phyloP scores from a whole-genome alignment of 2,797 vertebrate genomes.

The Nothura maculosa region DNA sequence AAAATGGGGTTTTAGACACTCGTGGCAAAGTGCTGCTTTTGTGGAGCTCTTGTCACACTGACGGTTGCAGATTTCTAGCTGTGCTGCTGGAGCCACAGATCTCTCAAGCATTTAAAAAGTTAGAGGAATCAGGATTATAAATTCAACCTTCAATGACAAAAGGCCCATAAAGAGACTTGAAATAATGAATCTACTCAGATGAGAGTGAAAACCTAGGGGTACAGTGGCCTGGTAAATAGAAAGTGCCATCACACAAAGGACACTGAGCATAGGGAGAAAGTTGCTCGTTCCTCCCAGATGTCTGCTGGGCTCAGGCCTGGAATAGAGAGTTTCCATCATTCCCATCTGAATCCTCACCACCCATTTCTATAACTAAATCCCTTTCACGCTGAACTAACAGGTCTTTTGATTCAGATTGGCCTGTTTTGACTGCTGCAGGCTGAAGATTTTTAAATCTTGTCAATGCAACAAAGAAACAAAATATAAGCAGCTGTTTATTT shows the following conservation, averaged over 20 bases:
- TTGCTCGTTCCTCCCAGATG: not conserved
- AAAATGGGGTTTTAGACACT: not conserved
- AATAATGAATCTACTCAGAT: not conserved
- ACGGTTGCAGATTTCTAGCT: not conserved
- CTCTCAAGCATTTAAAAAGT: not conserved
- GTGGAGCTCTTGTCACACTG: not conserved
- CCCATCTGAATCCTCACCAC: not conserved
- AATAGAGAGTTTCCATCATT: not conserved
- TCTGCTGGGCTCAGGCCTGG: not conserved
- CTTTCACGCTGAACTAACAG: not conserved
- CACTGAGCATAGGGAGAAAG: not conserved
- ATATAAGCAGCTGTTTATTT: conserved; percentile 33
- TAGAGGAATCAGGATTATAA: not conserved
- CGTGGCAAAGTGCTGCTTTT: not conserved
- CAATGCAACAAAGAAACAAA: conserved; percentile 39
- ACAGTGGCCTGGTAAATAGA: not conserved
- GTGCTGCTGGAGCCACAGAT: not conserved
- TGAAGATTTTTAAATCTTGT: conserved; percentile 28
- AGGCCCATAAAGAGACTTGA: not conserved
- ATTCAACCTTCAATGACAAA: not conserved
- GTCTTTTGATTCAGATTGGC: conserved; percentile 14
- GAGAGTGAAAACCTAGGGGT: not conserved
- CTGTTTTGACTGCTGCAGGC: conserved; percentile 21
- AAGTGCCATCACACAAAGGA: not conserved
- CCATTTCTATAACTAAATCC: conserved; percentile 10